Base-by-base conservation (phyloP, 23 tunicate species). In the Ciona savignyi region DNA sequence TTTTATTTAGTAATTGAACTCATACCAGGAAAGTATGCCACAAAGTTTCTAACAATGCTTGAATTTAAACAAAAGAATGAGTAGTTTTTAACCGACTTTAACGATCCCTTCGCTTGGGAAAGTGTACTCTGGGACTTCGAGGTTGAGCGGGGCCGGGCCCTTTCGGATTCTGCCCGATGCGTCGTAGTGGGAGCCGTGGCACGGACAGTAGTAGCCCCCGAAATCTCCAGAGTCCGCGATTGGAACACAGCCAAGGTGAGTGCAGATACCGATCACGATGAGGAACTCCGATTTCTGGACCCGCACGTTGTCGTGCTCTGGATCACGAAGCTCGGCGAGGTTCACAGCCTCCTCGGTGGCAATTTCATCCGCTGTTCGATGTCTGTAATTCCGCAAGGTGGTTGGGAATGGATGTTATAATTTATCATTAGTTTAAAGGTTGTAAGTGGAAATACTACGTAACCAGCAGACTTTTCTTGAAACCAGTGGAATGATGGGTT, bases 181-280 rank as follows among this genome's bases (percentile, higher is more conserved):
- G 66, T 91, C 97, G 66, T 91, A 91, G 61, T 91, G 97, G 56
- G 97, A 91, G 3, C 97, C 97, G 56, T 91, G 97, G 60, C 97
- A 91, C n/a, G 97, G 97, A 67, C 97, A 91, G 68, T 91, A 91
- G 73, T 91, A 91, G 21, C 97, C 97, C 29, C 97, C 97, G 62
- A 78, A 91, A 32, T 85, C 92, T 32, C 97, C 97, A 60, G 97
- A 80, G 65, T 91, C 83, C 0, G 97, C 97, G 66, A 91, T 91
- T 0, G 97, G 97, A 11, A 91, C 97, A 62, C 97, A 91, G 0
- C 97, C 97, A 20, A 91, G 76, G 84, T 91, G 97, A 23, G 97
- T 91, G 64, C 97, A 91, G 15, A 91, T 88, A 51, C 97, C 97
- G 22, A 91, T 76, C 22, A 91, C 86, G 34, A 91, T 62, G 3